Conservation (phyloP, 2,888 invertebrate species). For the Andrena dorsata region DNA sequence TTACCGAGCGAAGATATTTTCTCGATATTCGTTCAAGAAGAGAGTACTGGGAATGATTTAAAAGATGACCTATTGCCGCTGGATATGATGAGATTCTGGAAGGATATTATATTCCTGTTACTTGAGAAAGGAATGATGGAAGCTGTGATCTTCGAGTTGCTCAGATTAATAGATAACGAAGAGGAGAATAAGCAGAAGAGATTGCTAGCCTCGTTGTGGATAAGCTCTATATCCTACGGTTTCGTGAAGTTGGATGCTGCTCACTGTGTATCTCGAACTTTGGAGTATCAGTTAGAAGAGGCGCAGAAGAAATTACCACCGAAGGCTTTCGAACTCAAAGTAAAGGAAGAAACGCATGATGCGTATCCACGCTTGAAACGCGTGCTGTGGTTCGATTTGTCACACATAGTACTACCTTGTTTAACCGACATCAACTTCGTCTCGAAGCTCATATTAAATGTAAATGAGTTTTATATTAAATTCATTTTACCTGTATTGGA, state of each 20-base stretch:
- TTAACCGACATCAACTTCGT: slow-evolving; percentile 74
- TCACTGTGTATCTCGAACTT: slow-evolving; percentile 65
- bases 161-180: slow-evolving; percentile 84
- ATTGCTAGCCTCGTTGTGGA: slow-evolving; percentile 86
- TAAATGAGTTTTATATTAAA: slow-evolving; percentile 73
- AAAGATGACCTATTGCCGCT: slow-evolving; percentile 72
- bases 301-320: slow-evolving; percentile 60
- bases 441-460: slow-evolving; percentile 71
- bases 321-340: slow-evolving; percentile 64
- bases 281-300: slow-evolving; percentile 73
- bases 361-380: slow-evolving; percentile 71
- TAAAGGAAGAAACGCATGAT: slow-evolving; percentile 69
- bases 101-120: slow-evolving; percentile 86
- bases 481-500: slow-evolving; percentile 76
- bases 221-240: slow-evolving; percentile 85
- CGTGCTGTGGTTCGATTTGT: slow-evolving; percentile 72
- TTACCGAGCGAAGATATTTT: slow-evolving; percentile 77
- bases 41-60: slow-evolving; percentile 34
- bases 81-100: slow-evolving; percentile 85
- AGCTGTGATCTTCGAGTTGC: slow-evolving; percentile 85
- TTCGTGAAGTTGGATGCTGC: slow-evolving; percentile 83
- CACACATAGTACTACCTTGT: slow-evolving; percentile 70
- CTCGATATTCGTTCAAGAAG: slow-evolving; percentile 69
- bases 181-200: slow-evolving; percentile 80
- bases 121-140: slow-evolving; percentile 86